Evolutionary conservation across 2,113 vertebrate species (phyloP).

Genomic region (Trochalopteron elliotii): DNA sequence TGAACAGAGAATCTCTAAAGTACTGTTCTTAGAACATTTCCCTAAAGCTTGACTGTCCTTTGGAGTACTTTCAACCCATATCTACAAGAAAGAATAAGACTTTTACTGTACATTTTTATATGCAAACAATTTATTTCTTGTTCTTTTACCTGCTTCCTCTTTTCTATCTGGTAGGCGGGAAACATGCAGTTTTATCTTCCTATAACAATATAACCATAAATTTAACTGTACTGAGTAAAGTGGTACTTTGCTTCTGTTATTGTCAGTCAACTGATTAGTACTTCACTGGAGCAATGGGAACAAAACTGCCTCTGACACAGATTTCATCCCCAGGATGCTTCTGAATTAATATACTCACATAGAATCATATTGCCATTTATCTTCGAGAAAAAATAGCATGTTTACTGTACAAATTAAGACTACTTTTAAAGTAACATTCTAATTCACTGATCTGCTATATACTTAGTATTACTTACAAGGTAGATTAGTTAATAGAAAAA

Average conservation of each 20-base stretch:
- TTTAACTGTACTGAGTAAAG: neutral
- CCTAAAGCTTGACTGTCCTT: neutral
- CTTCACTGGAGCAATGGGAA: neutral
- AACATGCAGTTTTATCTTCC: neutral
- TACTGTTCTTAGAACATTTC: neutral
- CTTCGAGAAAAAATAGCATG: neutral
- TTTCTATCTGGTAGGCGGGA: neutral
- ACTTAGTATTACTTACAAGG: neutral
- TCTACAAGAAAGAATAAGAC: neutral
- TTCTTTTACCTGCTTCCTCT: neutral
- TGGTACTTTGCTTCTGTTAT: neutral
- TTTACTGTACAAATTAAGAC: neutral
- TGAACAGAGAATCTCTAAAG: neutral
- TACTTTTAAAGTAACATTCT: neutral
- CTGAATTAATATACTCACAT: neutral
- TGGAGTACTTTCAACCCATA: neutral
- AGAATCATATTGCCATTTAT: neutral
- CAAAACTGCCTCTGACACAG: neutral
- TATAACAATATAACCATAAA: neutral
- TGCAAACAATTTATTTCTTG: neutral
- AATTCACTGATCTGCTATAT: neutral
- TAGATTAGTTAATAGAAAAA: neutral
- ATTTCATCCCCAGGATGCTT: neutral
- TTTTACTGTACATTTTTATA: neutral
- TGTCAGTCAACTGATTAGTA: neutral